These are phyloP conservation scores for Bombus picipes DNA, from an alignment of 1,140 invertebrate genomes.

Conservation along the genomic window DNA sequence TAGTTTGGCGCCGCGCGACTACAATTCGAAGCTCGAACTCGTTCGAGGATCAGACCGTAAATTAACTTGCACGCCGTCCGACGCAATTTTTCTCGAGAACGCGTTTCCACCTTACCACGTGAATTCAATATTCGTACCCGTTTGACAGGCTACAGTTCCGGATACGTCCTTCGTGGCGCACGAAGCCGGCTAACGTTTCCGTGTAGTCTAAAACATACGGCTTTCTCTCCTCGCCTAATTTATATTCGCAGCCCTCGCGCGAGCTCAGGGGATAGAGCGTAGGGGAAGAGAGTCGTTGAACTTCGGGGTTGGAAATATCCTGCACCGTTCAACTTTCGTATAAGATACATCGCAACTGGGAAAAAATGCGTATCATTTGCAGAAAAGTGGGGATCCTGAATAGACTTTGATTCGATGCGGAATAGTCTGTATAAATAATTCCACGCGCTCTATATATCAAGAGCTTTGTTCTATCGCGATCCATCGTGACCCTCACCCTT, in stretches of 20 bases:
- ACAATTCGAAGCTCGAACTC: background rate
- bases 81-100: background rate
- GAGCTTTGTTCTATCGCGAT: background rate
- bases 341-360: background rate
- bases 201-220: background rate
- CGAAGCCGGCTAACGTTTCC: background rate
- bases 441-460: background rate
- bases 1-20: background rate
- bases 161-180: background rate
- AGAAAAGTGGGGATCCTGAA: conserved; percentile 20
- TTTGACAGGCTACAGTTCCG: background rate
- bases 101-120: background rate
- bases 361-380: conserved; percentile 57
- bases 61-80: background rate
- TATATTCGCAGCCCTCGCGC: background rate
- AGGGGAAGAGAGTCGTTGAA: conserved; percentile 26
- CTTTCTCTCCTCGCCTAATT: background rate
- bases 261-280: background rate
- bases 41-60: background rate
- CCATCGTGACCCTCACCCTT: background rate
- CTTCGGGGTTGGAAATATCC: conserved; percentile 33
- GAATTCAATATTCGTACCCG: conserved; percentile 4
- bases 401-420: conserved; percentile 41
- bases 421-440: conserved; percentile 60
- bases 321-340: conserved; percentile 20